Percentiles rank a stretch among this genome's conserved stretches.
Evolutionary conservation across 1,140 invertebrate genomes (phyloP).

Genomic region (Tetramorium simillimum): DNA sequence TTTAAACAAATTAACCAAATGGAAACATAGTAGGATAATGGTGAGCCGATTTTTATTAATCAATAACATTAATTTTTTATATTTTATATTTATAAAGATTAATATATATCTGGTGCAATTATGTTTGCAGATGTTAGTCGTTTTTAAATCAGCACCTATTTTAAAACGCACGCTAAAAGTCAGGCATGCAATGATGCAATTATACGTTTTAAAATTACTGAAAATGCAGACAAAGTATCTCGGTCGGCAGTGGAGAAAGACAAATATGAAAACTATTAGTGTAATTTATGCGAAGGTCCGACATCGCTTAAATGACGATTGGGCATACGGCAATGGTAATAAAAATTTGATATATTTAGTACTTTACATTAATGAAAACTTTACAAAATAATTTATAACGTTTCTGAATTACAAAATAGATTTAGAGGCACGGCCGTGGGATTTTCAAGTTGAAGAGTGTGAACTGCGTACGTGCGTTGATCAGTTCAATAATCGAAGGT

Average conservation of each 20-base stretch:
- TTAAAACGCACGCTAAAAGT: constrained; percentile 98
- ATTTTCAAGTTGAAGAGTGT: constrained; percentile 99
- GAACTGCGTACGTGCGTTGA: constrained; percentile 96
- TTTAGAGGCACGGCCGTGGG: constrained; percentile 98
- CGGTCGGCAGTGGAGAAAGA: constrained; percentile 99
- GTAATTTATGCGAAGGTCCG: constrained; percentile 99
- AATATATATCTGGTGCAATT: neutral
- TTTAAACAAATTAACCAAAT: constrained; percentile 99
- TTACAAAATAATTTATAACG: constrained; percentile 15
- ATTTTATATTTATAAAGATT: neutral
- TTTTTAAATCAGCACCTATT: constrained; percentile 99
- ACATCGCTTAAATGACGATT: constrained; percentile 98
- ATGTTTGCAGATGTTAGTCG: constrained; percentile 95
- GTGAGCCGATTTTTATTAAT: constrained; percentile 81
- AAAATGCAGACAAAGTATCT: constrained; percentile 99
- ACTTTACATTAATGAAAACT: neutral
- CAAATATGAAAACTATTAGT: constrained; percentile 99
- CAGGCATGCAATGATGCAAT: constrained; percentile 98
- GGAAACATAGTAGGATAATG: constrained; percentile 99
- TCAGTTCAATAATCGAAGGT: constrained; percentile 97
- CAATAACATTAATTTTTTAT: constrained; percentile 10
- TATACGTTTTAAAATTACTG: constrained; percentile 98
- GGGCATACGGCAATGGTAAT: constrained; percentile 99
- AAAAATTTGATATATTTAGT: neutral
- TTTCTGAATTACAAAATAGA: constrained; percentile 86